phyloP scores from a whole-genome alignment of 1,140 invertebrate genomes.

The Amphibalanus amphitrite region DNA sequence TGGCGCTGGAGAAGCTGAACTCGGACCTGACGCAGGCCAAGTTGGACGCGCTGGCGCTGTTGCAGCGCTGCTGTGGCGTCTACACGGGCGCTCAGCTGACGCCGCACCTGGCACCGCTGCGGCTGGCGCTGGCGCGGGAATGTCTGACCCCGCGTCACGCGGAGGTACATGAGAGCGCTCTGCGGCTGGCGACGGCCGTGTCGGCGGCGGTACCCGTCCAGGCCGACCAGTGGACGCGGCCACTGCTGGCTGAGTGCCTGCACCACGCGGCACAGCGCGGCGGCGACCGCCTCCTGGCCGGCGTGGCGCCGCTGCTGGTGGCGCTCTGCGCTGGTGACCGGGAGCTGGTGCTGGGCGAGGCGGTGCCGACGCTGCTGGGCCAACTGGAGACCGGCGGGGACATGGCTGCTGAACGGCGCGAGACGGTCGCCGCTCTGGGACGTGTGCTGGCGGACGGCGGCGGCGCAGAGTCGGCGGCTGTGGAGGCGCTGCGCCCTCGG shows the following conservation, averaged over 20 bases:
- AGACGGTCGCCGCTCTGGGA: neutral
- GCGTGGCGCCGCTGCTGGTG: neutral
- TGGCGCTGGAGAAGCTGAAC: constrained; percentile 68
- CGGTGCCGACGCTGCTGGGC: neutral
- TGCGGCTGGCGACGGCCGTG: neutral
- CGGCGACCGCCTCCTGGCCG: neutral
- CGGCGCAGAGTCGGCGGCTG: neutral
- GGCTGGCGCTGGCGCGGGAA: constrained; percentile 7
- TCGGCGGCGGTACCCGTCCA: neutral
- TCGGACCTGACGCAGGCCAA: constrained; percentile 61
- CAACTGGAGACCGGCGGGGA: neutral
- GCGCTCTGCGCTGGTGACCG: neutral
- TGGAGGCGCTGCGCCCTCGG: neutral
- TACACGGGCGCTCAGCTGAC: constrained; percentile 22
- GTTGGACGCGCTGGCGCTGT: constrained; percentile 54
- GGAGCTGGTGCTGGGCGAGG: neutral
- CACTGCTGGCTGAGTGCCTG: neutral
- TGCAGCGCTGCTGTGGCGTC: constrained; percentile 36
- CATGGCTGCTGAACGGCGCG: neutral
- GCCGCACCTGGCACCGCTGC: constrained; percentile 22
- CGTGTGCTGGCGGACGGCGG: neutral
- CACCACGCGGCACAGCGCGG: neutral
- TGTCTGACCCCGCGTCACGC: neutral
- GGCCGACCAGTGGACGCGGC: neutral
- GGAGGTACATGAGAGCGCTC: neutral